These are phyloP conservation scores for Oceanodroma leucorhoa DNA, from an alignment of 2,797 vertebrate species.

Conservation along the genomic window DNA sequence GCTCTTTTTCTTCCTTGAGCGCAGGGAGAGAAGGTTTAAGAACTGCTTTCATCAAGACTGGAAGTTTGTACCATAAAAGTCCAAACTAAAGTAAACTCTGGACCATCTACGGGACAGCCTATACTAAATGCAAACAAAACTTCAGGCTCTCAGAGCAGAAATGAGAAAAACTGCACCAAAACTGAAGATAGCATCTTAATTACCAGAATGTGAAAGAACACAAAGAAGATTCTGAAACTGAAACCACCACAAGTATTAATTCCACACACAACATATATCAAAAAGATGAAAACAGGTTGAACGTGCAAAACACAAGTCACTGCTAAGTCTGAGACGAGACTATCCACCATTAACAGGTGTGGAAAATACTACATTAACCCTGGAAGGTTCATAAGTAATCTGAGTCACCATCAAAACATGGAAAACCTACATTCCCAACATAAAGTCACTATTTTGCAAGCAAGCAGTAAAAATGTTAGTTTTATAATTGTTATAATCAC, in stretches of 20 bases:
- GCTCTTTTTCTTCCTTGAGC: neutral
- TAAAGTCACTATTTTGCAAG: neutral
- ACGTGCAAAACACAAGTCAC: neutral
- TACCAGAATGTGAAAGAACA: neutral
- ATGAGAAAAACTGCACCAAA: neutral
- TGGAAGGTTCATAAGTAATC: neutral
- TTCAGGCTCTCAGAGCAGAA: neutral
- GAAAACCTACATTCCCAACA: neutral
- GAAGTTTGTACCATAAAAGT: neutral
- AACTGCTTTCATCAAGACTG: neutral
- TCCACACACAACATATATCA: neutral
- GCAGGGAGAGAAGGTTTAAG: neutral
- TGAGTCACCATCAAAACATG: neutral
- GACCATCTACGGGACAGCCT: neutral
- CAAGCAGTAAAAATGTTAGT: neutral
- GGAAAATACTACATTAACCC: neutral
- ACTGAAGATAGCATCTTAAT: neutral
- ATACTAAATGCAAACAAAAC: neutral
- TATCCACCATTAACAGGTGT: neutral
- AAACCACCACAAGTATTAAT: neutral
- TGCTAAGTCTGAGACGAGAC: neutral
- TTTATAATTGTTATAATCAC: neutral
- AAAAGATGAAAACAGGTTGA: neutral
- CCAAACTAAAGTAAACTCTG: neutral
- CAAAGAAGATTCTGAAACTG: neutral